Evolutionary conservation across 2,797 vertebrate species (phyloP).

Genomic region (Hydrophis major): DNA sequence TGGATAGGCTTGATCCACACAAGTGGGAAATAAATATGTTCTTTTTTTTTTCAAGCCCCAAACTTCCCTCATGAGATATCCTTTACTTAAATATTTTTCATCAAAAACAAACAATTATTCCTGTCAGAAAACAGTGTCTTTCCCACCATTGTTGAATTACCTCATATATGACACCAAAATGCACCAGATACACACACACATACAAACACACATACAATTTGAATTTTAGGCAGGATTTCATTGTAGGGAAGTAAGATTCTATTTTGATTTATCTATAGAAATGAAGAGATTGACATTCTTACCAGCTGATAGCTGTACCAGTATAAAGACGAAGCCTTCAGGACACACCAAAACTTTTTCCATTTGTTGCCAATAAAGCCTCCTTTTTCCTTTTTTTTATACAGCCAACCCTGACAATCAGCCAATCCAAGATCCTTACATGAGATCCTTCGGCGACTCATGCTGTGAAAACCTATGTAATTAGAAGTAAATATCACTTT

Average conservation of each 20-base stretch:
- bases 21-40: background rate
- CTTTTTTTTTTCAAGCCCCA: background rate
- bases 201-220: too few relatives aligned
- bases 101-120: background rate
- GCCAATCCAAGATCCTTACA: conserved; percentile 92
- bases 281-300: conserved; percentile 62
- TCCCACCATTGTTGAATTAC: background rate
- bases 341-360: conserved; percentile 98
- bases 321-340: conserved; percentile 90
- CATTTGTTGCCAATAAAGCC: conserved; percentile 94
- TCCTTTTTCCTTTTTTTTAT: conserved; percentile 92
- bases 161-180: background rate
- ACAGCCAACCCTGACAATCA: conserved; percentile 96
- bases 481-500: conserved; percentile 44
- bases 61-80: background rate
- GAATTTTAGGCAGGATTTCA: background rate
- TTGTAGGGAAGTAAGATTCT: background rate
- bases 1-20: background rate
- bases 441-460: conserved; percentile 94
- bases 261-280: background rate
- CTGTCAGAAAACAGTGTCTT: background rate
- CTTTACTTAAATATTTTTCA: background rate
- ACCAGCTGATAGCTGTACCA: conserved; percentile 93
- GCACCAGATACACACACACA: background rate
- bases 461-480: conserved; percentile 79